Conservation (phyloP, 2,888 invertebrate species). For the Xestia ashworthii region DNA sequence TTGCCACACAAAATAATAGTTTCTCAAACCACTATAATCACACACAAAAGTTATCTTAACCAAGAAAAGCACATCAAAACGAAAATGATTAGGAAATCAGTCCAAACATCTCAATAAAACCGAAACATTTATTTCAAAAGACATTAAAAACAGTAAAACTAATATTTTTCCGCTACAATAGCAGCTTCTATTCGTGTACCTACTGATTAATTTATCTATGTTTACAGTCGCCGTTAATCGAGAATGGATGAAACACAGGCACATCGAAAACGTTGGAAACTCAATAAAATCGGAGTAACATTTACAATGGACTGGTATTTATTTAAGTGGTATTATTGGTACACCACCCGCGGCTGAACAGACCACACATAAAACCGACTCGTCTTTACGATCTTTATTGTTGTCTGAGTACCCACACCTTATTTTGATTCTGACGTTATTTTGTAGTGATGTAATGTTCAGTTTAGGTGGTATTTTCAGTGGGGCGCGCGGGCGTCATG, state of each 20-base stretch:
- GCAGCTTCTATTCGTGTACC: slow-evolving; percentile 69
- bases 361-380: slow-evolving; percentile 85
- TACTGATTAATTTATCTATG: slow-evolving; percentile 88
- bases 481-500: neutral
- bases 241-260: slow-evolving; percentile 84
- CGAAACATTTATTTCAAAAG: slow-evolving; percentile 51
- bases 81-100: slow-evolving; percentile 59
- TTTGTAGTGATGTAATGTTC: slow-evolving; percentile 20
- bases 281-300: slow-evolving; percentile 84
- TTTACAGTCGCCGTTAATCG: slow-evolving; percentile 83
- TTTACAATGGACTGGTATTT: slow-evolving; percentile 83
- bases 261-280: slow-evolving; percentile 81
- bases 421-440: slow-evolving; percentile 49
- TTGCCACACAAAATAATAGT: neutral
- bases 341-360: slow-evolving; percentile 75
- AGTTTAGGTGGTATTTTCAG: neutral
- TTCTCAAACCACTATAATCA: slow-evolving; percentile 8
- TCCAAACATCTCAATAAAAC: slow-evolving; percentile 57
- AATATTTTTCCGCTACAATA: slow-evolving; percentile 70
- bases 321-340: slow-evolving; percentile 85
- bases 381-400: slow-evolving; percentile 66
- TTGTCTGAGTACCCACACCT: slow-evolving; percentile 60
- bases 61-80: slow-evolving; percentile 45
- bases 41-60: slow-evolving; percentile 40
- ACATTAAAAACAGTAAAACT: slow-evolving; percentile 57